phyloP scores from a whole-genome alignment of 2,797 vertebrate species.

The Gallinago solitaria region DNA sequence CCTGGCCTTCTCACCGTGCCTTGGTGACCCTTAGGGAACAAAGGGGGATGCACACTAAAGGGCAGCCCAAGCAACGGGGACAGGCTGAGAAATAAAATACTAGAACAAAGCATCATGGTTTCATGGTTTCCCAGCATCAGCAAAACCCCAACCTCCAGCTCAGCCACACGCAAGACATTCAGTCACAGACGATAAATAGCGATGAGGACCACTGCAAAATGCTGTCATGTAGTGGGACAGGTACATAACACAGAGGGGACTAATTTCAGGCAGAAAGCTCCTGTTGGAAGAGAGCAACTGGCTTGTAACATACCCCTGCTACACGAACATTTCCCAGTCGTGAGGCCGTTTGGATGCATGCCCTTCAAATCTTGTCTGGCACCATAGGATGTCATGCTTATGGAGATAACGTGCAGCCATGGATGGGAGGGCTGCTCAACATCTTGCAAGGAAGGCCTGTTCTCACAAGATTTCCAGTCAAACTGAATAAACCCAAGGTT shows the following conservation, averaged over 20 bases:
- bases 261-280: not conserved
- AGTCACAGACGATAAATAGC: not conserved
- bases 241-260: not conserved
- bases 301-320: not conserved
- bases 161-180: rapidly evolving
- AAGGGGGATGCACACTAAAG: not conserved
- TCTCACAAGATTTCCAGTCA: constrained; percentile 30
- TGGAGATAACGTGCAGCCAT: not conserved
- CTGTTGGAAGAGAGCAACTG: not conserved
- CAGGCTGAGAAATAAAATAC: not conserved
- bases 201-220: rapidly evolving
- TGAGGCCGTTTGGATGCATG: not conserved
- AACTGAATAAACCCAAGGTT: not conserved
- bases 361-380: not conserved
- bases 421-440: not conserved
- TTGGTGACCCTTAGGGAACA: not conserved
- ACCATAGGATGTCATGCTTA: not conserved
- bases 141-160: not conserved
- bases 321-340: not conserved
- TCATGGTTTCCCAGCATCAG: not conserved
- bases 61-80: not conserved
- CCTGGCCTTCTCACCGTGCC: not conserved
- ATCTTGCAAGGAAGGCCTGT: not conserved
- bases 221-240: not conserved
- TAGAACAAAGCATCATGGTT: not conserved